These are phyloP conservation scores for Pteropus rufus DNA, from an alignment of 2,797 vertebrate species.

Conservation along the genomic window DNA sequence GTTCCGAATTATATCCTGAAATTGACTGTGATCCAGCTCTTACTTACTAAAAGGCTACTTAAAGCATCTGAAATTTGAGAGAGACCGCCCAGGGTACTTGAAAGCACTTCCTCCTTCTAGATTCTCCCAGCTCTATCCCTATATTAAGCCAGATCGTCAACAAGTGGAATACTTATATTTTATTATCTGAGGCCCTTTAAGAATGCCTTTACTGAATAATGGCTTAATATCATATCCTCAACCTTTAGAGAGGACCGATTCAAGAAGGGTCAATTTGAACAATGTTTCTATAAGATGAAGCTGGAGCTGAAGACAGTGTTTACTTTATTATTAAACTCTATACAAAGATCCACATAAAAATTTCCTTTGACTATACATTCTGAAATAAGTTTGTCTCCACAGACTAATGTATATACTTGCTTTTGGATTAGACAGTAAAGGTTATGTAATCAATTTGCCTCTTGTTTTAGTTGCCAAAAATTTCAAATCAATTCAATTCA, in stretches of 20 bases:
- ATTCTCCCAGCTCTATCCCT: neutral
- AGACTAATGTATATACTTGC: neutral
- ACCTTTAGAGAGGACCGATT: constrained; percentile 17
- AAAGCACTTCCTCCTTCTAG: constrained; percentile 18
- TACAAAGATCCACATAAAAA: neutral
- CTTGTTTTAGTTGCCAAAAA: constrained; percentile 30
- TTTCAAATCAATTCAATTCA: constrained; percentile 29
- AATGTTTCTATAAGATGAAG: neutral
- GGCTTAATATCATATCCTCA: constrained; percentile 22
- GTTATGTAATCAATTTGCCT: neutral
- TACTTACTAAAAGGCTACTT: neutral
- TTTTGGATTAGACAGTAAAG: constrained; percentile 9
- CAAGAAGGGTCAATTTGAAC: neutral
- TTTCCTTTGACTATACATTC: constrained; percentile 6
- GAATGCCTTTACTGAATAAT: constrained; percentile 14
- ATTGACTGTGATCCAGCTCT: neutral
- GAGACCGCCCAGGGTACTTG: neutral
- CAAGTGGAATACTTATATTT: neutral
- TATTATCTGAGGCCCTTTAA: neutral
- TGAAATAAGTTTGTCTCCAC: constrained; percentile 22
- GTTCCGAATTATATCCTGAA: neutral
- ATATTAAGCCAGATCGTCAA: constrained; percentile 9
- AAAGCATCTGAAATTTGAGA: constrained; percentile 33
- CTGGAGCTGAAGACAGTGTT: neutral
- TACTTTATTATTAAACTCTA: neutral